Base-by-base conservation (phyloP, 2,888 invertebrate genomes). In the Aspidiotus destructor region DNA sequence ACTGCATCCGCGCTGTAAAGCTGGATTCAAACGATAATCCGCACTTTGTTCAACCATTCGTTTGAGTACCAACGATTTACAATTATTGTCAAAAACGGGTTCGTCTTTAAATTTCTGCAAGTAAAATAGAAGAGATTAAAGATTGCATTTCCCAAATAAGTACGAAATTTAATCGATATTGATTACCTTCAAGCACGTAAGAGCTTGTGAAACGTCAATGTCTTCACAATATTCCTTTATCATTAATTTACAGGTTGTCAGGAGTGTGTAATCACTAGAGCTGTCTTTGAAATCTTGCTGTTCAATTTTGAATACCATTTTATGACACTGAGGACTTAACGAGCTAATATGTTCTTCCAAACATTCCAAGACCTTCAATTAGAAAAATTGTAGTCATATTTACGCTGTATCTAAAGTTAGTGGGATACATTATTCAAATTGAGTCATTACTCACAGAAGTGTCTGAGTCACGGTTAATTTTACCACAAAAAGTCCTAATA, bases 21-120 rank as follows among this genome's bases (percentile, higher is more conserved):
- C 84, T 5, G 89, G 89, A 79, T 96, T 94, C 71, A 96, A 86
- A 71, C 94, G 84, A 75, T 89, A 92, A 79, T 97, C 96, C 70
- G 87, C 84, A 75, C 90, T 91, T 77, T 92, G 92, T 77, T 93
- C 91, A 72, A 92, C 87, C 85, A 94, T 87, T 73, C 95, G 84
- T 75, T 89, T 87, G 0, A 89, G 82, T n/a, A 96, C 87, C 16
- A 94, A 84, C 68, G 85, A 80, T 75, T 88, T 86, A 76, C 96
- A 97, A 72, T 86, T 87, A 69, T 86, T 84, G 76, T 90, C 89
- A 78, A 95, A 95, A 17, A 84, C 83, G 0, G 82, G 79, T 74
- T 89, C 86, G 75, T 91, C 86, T 74, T 86, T 88, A 75, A 70
- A 70, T 70, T 71, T 70, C 71, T 71, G 41, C 13, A 54, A 44